Percentiles rank a stretch among this genome's conserved stretches.
Conservation (phyloP, 1,140 invertebrate species). For the Bemisia tabaci region DNA sequence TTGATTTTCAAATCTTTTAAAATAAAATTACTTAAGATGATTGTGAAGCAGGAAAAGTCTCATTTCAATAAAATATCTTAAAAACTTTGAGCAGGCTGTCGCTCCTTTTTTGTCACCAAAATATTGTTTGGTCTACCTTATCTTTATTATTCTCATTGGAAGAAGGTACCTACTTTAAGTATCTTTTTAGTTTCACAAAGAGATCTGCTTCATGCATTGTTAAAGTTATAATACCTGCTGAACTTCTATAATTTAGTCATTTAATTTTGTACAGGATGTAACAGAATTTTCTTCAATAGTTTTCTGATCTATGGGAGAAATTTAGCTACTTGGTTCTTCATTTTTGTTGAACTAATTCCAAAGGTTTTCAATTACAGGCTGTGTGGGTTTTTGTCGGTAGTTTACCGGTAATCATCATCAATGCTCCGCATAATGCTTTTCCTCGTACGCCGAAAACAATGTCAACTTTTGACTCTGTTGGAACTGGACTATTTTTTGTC, state of each 20-base stretch:
- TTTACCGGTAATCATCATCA: slow-evolving; percentile 79
- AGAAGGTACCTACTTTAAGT: too few relatives aligned
- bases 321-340: background rate
- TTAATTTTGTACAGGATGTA: background rate
- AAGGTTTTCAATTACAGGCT: slow-evolving; percentile 39
- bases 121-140: too few relatives aligned
- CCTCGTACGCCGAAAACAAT: slow-evolving; percentile 59
- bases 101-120: too few relatives aligned
- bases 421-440: slow-evolving; percentile 66
- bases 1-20: background rate
- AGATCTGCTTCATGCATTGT: too few relatives aligned
- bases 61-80: too few relatives aligned
- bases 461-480: slow-evolving; percentile 69
- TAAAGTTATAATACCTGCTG: background rate
- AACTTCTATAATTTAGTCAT: background rate
- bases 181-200: too few relatives aligned
- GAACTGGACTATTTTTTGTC: slow-evolving; percentile 64
- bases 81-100: too few relatives aligned
- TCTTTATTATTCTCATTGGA: too few relatives aligned
- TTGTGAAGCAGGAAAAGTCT: background rate
- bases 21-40: background rate
- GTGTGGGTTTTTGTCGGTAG: slow-evolving; percentile 87
- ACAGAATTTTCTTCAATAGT: background rate
- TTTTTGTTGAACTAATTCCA: background rate
- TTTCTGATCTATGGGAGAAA: too few relatives aligned